These are phyloP conservation scores for Meghimatium bilineatum DNA, from an alignment of 2,888 invertebrate genomes.

Conservation along the genomic window DNA sequence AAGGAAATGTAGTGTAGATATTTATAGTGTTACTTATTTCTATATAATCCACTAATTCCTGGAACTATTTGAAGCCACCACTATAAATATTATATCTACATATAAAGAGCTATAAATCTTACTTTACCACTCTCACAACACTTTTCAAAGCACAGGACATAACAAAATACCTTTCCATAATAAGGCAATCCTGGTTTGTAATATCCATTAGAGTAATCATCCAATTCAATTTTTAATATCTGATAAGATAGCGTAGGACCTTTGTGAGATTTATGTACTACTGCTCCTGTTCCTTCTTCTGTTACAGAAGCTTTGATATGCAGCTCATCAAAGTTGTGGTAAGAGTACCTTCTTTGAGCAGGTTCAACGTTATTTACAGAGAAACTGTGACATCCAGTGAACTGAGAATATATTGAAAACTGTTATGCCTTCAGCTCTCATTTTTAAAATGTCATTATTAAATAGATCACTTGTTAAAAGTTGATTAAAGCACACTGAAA, in stretches of 20 bases:
- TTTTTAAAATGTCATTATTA: too few relatives aligned
- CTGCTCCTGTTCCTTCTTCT: slow-evolving; percentile 63
- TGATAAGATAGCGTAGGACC: slow-evolving; percentile 57
- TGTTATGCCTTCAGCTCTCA: background rate
- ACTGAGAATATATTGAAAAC: slow-evolving; percentile 53
- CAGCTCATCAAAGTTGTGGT: slow-evolving; percentile 51
- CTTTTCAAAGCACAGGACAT: too few relatives aligned
- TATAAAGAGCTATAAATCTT: too few relatives aligned
- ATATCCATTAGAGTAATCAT: slow-evolving; percentile 80
- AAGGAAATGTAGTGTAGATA: too few relatives aligned
- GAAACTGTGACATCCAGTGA: slow-evolving; percentile 66
- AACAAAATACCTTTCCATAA: slow-evolving; percentile 60
- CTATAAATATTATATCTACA: too few relatives aligned
- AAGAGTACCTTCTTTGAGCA: slow-evolving; percentile 48
- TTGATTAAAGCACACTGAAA: too few relatives aligned
- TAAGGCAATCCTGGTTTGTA: slow-evolving; percentile 85
- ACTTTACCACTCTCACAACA: too few relatives aligned
- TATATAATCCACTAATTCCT: too few relatives aligned
- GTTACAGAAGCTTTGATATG: slow-evolving; percentile 62
- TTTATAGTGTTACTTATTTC: too few relatives aligned
- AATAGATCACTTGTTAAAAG: too few relatives aligned
- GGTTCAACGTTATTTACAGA: slow-evolving; percentile 56
- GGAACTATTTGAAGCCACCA: too few relatives aligned
- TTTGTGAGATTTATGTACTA: slow-evolving; percentile 51
- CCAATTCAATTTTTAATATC: slow-evolving; percentile 57